Evolutionary conservation across 1,140 invertebrate genomes (phyloP), one percentile per base, ranked within the genome.

Genomic region (Dreissena polymorpha): DNA sequence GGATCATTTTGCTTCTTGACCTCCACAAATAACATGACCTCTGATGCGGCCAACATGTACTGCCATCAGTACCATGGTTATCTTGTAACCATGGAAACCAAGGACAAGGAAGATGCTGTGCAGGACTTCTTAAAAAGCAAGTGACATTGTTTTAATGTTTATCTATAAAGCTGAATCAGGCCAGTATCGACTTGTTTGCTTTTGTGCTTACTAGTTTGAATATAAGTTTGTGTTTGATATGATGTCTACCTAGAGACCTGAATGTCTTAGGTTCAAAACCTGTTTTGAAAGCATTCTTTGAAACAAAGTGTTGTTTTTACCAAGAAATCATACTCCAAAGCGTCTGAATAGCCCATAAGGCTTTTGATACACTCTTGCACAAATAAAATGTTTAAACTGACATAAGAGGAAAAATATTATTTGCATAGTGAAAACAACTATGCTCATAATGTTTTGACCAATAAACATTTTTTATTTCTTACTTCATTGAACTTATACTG

Each of bases 91-190:
- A 69, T 78, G 21, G 76, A 78, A 55, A 78, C 29, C n/a, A 29
- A 27, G 23, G 76, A 60, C 21, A 78, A 78, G 49, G 64, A 78
- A 27, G 50, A 27, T 16, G 65, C 76, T 78, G 76, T 78, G 8
- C 76, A 78, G 23, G 57, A 25, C 7, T 78, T 78, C 51, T 78
- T 78, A 16, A 55, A 78, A 16, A 16, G 76, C 69, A 68, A 78
- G 75, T n/a, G 64, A 67, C 18, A 67, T 27, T 21, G 12, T n/a
- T 10, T 12, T 14, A 14, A 14, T n/a, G 10, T 67, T 27, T 27
- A n/a, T 27, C 67, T 21, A 7, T 25, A 2, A 27, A 3, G 16
- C 57, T n/a, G 21, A 60, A 60, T n/a, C 2, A 12, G 3, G 10
- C 6, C 57, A 21, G 23, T 27, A 21, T 77, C 14, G 29, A 55